Evolutionary conservation across 2,888 invertebrate species (phyloP), one percentile per base, ranked within the genome.

Genomic region (Ornithoptera priamus): DNA sequence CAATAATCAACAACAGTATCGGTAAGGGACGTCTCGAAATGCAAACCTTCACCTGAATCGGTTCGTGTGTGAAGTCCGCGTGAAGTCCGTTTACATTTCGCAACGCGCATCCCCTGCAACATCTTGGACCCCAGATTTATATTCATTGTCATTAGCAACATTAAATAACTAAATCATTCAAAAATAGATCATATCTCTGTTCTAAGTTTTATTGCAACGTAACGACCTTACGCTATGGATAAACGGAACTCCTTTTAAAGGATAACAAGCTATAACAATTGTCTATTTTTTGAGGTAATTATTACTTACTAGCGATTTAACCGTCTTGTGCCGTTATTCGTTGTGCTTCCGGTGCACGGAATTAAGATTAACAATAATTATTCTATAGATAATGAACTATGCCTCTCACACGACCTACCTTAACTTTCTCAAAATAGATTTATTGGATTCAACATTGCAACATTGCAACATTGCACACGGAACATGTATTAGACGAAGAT

Each of bases 231-330:
- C 68, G 80, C 85, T 88, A 84, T 83, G 75, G 81, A 79, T 83
- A 80, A 92, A 88, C 81, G 78, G 78, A 89, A 89, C 65, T 91
- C 92, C 91, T 91, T 91, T 83, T 75, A 74, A 89, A 92, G 92
- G 91, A 92, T 91, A 92, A 92, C 90, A 91, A 89, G 89, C 90
- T 75, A 84, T 85, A 82, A 87, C 85, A 86, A 83, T 85, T 85
- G 75, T 90, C 88, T 89, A 87, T 89, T 89, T 89, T 85, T 80
- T 83, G 87, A 90, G 89, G 86, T 89, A 85, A 81, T 78, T 81
- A 80, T 82, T 85, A 85, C 81, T 71, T 76, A 78, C 85, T 89
- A 88, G 85, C 85, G 85, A 83, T 83, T 85, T 84, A 85, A 82
- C 77, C 66, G 70, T 77, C 80, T 87, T 85, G 87, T 86, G 83